These are phyloP conservation scores for Harpegnathos saltator DNA, from an alignment of 1,140 invertebrate genomes.

Conservation along the genomic window DNA sequence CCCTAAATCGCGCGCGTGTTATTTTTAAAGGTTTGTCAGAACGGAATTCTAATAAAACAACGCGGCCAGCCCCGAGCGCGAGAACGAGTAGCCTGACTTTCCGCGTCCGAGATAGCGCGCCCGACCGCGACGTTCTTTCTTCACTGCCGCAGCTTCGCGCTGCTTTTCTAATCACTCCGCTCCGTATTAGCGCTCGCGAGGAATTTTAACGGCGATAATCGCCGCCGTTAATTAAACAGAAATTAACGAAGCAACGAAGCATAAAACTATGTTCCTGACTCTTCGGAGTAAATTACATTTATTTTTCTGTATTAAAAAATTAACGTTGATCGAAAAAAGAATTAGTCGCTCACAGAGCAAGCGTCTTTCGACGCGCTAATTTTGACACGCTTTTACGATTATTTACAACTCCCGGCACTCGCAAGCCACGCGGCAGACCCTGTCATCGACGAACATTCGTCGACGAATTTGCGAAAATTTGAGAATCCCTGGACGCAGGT, in stretches of 20 bases:
- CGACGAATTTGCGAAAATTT: constrained; percentile 69
- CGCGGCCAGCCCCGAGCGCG: not conserved
- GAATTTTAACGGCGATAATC: too few species aligned
- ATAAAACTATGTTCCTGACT: not conserved
- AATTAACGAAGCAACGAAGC: too few species aligned
- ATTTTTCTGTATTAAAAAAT: not conserved
- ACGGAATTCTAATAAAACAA: constrained; percentile 43
- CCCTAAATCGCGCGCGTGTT: constrained; percentile 21
- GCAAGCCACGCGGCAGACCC: too few species aligned
- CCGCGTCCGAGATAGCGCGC: not conserved
- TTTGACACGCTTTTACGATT: too few species aligned
- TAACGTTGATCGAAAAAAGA: not conserved
- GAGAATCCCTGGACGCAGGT: constrained; percentile 81
- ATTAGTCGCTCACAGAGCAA: not conserved
- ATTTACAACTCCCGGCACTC: too few species aligned
- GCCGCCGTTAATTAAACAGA: too few species aligned
- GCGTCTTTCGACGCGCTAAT: too few species aligned
- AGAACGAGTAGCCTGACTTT: constrained; percentile 26
- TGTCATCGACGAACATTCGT: too few species aligned
- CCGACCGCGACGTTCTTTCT: not conserved
- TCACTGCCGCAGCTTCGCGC: not conserved
- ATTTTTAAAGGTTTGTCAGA: constrained; percentile 39
- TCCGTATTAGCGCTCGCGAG: too few species aligned
- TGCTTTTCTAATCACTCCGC: not conserved
- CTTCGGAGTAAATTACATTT: too few species aligned